Evolutionary conservation across 1,140 invertebrate species (phyloP), one percentile per base, ranked within the genome.

Genomic region (Cherax destructor): DNA sequence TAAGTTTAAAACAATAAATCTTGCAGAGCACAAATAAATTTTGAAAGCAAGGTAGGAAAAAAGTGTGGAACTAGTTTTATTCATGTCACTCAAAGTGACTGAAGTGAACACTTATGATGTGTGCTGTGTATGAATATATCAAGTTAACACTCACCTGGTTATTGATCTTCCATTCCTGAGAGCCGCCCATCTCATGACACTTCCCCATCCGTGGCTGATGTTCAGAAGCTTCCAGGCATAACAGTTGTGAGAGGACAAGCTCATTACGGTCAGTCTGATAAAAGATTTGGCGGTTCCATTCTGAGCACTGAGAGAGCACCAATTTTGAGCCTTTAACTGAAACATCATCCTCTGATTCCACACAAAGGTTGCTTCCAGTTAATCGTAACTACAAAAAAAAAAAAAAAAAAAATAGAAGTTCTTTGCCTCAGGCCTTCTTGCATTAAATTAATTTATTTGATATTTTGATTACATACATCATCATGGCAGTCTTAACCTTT

Each of bases 101-200:
- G 30, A 41, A 41, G 30, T 41, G 30, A 41, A 41, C 30, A 41
- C 30, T 41, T 41, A 41, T 41, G 30, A 41, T 41, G 30, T 41
- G 30, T 41, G 30, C 30, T 41, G 30, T 0, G 0, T 41, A 41
- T 41, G 2, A 41, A 41, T 59, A 59, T 16, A 11, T 47, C 30
- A 41, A 41, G 30, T 41, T 65, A 18, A 6, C 13, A 95, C 94
- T 95, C 94, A 97, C 97, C 86, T 95, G 94, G 86, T 95, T 95
- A 93, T 96, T 97, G 93, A 97, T 96, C 86, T 96, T 96, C 98
- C 98, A 99, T 92, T 98, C 97, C 94, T 99, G 98, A 92, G 97
- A 96, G 1, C 97, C 97, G 24, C 97, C 96, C 95, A 98, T 97
- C 94, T 98, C 98, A 94, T 99, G 98, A 94, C 98, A 99, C 95